Evolutionary conservation across 2,797 vertebrate species (phyloP).

Genomic region (Ibycter americanus): DNA sequence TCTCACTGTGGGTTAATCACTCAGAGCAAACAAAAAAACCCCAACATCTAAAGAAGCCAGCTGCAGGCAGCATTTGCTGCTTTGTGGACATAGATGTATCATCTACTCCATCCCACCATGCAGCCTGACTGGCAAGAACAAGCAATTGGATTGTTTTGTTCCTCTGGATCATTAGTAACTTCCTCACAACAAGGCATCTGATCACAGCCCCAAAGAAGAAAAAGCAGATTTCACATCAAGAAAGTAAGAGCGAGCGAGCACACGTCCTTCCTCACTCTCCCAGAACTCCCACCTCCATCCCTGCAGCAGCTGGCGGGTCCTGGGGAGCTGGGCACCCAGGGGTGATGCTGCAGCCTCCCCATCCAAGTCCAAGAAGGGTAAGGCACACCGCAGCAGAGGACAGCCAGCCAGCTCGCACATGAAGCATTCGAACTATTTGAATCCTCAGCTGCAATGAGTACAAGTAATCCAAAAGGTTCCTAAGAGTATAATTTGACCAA

Average conservation of each 20-base stretch:
- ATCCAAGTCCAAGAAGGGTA: background rate
- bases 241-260: background rate
- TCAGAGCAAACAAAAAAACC: background rate
- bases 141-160: background rate
- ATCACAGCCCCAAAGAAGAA: background rate
- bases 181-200: background rate
- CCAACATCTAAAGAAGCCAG: background rate
- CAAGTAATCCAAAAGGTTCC: background rate
- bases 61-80: background rate
- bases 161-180: background rate
- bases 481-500: no score
- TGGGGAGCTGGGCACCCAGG: background rate
- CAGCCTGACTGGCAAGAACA: background rate
- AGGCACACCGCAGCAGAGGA: background rate
- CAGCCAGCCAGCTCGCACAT: background rate
- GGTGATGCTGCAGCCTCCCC: background rate
- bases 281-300: background rate
- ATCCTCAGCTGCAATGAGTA: background rate
- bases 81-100: background rate
- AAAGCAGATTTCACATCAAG: background rate
- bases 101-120: background rate
- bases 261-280: background rate
- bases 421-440: accelerated
- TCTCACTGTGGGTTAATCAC: background rate
- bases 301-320: background rate